These are phyloP conservation scores for Crossocerus cetratus DNA, from an alignment of 2,888 invertebrate species.

Conservation along the genomic window DNA sequence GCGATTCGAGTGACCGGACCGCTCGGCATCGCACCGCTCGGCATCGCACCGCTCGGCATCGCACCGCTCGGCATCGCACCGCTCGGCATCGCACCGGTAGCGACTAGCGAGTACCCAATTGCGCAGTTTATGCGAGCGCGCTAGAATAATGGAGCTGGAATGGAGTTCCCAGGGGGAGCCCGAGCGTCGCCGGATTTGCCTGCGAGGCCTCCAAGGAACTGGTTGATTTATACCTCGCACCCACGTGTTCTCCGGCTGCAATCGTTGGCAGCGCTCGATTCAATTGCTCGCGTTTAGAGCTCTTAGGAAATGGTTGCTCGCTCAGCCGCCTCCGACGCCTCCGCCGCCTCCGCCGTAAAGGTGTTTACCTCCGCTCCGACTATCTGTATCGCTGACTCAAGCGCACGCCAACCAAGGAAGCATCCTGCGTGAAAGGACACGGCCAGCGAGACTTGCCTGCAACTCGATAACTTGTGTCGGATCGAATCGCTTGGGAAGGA, in stretches of 20 bases:
- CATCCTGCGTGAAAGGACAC: background rate
- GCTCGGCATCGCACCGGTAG: background rate
- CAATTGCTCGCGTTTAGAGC: background rate
- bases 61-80: too few species aligned
- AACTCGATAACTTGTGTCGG: background rate
- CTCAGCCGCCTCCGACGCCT: too few species aligned
- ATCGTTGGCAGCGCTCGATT: background rate
- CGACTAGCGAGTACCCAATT: too few species aligned
- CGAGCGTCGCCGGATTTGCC: background rate
- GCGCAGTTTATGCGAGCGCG: background rate
- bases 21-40: too few species aligned
- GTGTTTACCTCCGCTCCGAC: too few species aligned
- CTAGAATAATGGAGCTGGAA: constrained; percentile 4
- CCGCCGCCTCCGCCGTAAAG: too few species aligned
- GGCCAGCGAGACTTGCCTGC: background rate
- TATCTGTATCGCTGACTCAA: too few species aligned
- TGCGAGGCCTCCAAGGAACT: background rate
- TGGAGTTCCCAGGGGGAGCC: background rate
- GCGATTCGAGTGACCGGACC: background rate
- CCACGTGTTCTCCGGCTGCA: background rate
- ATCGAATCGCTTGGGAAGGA: background rate
- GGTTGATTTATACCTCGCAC: constrained; percentile 4
- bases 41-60: too few species aligned
- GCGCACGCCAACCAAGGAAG: background rate
- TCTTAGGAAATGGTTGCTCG: background rate